Base-by-base conservation (phyloP, 2,113 vertebrate genomes). In the Anser brachyrhynchus region DNA sequence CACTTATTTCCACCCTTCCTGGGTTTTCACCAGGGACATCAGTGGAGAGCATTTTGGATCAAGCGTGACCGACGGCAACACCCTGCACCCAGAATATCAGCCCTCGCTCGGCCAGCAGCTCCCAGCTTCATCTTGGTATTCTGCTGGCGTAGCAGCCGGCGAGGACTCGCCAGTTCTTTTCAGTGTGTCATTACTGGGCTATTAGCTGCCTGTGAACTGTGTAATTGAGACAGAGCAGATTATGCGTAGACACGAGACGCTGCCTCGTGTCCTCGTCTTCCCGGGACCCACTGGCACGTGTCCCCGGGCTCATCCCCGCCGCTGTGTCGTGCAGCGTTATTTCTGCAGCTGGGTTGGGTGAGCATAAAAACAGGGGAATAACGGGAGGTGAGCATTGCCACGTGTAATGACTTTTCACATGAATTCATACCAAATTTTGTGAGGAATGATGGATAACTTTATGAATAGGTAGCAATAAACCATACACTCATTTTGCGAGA, bases 31-130 rank as follows among this genome's bases (percentile, higher is more conserved):
- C 39, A 52, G 22, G 25, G 51, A n/a, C 51, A 62, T 13, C 58
- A 23, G n/a, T 2, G 1, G 31, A 59, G 35, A 81, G 41, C 9
- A 3, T 39, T 67, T 62, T 15, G 57, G 72, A 37, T 31, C 2
- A 1, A 74, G 69, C 33, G 1, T 0, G 0, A 28, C 20, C 1
- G 7, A 41, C 51, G 31, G 37, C 76, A 37, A 31, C 28, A 0
- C 11, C 20, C 21, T 41, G 13, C 5, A 1, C 35, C 5, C 2
- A 0, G 9, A 6, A 10, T 8, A 17, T 61, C 35, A 28, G 41
- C 26, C 43, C 35, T 1, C 10, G 21, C 35, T 10, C 0, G 2
- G 43, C 79, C 2, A 0, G 25, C 78, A 39, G 22, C 55, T 64
- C 66, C 65, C 12, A 0, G 8, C 79, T 58, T 37, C 29, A 7